phyloP scores from a whole-genome alignment of 2,797 vertebrate species.

The Lophotriccus pileatus region DNA sequence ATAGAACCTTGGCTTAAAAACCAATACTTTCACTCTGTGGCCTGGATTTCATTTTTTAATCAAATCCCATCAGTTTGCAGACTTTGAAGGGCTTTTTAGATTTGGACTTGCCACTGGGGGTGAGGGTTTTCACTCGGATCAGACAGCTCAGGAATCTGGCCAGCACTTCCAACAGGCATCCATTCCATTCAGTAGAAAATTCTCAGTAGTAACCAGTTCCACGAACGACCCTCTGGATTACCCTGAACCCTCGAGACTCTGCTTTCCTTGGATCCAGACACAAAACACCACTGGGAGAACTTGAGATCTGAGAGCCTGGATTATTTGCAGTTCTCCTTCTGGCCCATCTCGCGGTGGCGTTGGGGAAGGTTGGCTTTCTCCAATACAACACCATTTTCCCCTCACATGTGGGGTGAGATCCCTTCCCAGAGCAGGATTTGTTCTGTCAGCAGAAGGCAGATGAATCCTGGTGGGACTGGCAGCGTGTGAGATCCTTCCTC shows the following conservation, averaged over 20 bases:
- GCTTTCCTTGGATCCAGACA: background rate
- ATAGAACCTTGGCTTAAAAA: background rate
- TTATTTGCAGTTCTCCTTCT: background rate
- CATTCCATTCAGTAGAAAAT: background rate
- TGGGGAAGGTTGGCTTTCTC: background rate
- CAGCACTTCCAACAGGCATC: background rate
- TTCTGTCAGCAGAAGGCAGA: background rate
- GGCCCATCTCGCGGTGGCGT: accelerated
- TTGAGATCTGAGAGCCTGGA: background rate
- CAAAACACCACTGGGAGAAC: background rate
- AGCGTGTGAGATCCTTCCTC: background rate
- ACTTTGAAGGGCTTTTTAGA: conserved; percentile 2
- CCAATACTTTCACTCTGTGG: background rate
- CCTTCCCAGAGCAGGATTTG: background rate
- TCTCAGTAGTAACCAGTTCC: background rate
- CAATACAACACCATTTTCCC: accelerated
- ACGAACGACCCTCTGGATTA: background rate
- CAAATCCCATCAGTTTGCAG: background rate
- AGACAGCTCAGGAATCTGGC: background rate
- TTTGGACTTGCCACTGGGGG: background rate
- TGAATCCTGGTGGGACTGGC: background rate
- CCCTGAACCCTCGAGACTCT: background rate
- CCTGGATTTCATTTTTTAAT: background rate
- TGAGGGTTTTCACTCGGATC: background rate
- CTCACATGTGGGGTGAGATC: background rate